Evolutionary conservation across 2,113 vertebrate genomes (phyloP).

Genomic region (Epinephelus cyanopodus): DNA sequence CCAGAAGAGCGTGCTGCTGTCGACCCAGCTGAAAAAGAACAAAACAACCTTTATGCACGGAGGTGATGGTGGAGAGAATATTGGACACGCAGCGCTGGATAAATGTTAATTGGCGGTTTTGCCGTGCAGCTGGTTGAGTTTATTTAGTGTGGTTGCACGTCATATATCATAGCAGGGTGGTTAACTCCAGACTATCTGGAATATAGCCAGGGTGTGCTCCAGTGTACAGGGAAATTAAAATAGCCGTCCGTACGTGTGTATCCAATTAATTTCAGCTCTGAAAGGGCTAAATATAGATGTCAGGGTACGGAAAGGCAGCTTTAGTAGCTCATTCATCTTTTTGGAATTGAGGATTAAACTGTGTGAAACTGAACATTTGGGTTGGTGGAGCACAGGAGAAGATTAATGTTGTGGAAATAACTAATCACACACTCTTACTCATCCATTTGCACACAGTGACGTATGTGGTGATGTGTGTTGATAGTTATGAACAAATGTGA

Average conservation of each 20-base stretch:
- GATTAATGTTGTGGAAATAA: too few species aligned
- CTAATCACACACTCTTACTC: too few species aligned
- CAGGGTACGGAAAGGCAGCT: accelerated
- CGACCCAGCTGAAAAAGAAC: neutral
- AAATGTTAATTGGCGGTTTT: constrained; percentile 11
- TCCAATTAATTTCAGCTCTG: constrained; percentile 17
- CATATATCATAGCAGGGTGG: constrained; percentile 14
- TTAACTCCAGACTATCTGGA: neutral
- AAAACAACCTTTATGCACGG: neutral
- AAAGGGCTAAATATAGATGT: constrained; percentile 21
- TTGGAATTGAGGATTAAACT: neutral
- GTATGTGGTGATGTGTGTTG: too few species aligned
- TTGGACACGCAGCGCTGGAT: neutral
- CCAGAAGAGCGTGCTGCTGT: too few species aligned
- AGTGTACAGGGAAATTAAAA: neutral
- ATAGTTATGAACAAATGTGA: too few species aligned
- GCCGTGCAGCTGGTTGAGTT: constrained; percentile 25
- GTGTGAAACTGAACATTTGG: neutral
- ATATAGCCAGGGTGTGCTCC: neutral
- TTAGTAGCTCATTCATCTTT: neutral
- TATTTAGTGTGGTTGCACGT: neutral
- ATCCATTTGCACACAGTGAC: too few species aligned
- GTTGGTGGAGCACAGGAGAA: neutral
- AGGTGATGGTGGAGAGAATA: constrained; percentile 1
- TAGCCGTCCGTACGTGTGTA: neutral